Conservation (phyloP, 1,140 invertebrate species). For the Proctacanthus coquilletti region DNA sequence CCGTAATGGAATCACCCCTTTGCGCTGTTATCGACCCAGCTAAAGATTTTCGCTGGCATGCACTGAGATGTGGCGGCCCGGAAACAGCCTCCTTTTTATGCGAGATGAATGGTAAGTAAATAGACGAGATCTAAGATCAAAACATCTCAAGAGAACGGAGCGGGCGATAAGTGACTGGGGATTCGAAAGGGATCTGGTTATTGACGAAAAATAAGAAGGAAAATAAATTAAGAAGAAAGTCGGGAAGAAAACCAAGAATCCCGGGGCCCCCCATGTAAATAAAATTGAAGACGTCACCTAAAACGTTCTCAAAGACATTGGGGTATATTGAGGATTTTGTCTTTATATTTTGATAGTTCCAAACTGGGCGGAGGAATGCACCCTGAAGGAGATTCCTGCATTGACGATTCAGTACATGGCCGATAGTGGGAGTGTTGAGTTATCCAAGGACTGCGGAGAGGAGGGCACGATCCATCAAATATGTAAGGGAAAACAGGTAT, state of each 20-base stretch:
- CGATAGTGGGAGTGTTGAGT: slow-evolving; percentile 62
- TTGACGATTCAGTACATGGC: slow-evolving; percentile 53
- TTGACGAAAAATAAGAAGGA: too few species aligned
- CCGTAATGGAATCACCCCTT: slow-evolving; percentile 34
- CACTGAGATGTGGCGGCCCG: slow-evolving; percentile 50
- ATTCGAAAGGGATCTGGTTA: too few species aligned
- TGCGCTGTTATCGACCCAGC: slow-evolving; percentile 53
- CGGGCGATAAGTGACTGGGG: too few species aligned
- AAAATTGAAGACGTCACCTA: slow-evolving; percentile 4
- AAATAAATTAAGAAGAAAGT: too few species aligned
- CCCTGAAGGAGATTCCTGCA: slow-evolving; percentile 49
- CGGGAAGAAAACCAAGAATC: too few species aligned
- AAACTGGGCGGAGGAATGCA: slow-evolving; percentile 48
- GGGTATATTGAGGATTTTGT: neutral
- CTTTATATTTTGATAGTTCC: slow-evolving; percentile 37
- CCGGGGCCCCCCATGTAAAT: too few species aligned
- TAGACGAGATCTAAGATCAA: too few species aligned
- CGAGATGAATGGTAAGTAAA: slow-evolving; percentile 47
- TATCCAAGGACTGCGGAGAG: slow-evolving; percentile 70
- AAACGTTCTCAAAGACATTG: neutral
- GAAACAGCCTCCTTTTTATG: slow-evolving; percentile 56
- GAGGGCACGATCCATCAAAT: slow-evolving; percentile 61
- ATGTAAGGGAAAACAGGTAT: slow-evolving; percentile 52
- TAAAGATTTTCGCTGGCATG: slow-evolving; percentile 53
- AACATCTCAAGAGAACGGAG: too few species aligned